These are phyloP conservation scores for Syngnathus floridae DNA, from an alignment of 2,113 vertebrate species.

Conservation along the genomic window DNA sequence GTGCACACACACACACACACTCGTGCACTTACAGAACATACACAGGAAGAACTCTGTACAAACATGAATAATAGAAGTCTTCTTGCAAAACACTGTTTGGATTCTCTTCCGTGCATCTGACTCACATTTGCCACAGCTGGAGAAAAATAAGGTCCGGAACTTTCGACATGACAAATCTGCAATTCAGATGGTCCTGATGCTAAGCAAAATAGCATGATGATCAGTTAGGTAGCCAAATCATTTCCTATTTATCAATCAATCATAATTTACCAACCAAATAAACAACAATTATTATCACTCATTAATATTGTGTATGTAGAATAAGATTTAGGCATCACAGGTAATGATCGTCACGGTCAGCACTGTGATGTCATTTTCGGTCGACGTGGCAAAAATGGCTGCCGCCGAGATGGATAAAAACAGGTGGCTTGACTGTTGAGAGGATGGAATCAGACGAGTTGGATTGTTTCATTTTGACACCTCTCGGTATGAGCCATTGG, in stretches of 20 bases:
- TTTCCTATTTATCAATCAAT: too few relatives aligned
- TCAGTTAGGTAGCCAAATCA: neutral
- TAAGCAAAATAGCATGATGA: neutral
- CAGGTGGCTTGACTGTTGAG: too few relatives aligned
- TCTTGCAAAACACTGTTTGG: slow-evolving; percentile 47
- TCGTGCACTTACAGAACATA: neutral
- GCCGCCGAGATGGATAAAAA: too few relatives aligned
- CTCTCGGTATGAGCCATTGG: neutral
- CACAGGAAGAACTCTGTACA: slow-evolving; percentile 3
- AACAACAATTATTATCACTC: too few relatives aligned
- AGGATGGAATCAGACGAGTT: too few relatives aligned
- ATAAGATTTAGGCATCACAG: too few relatives aligned
- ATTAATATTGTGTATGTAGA: too few relatives aligned
- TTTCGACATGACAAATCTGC: neutral
- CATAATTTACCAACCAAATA: too few relatives aligned
- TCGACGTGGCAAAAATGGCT: too few relatives aligned
- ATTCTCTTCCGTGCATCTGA: slow-evolving; percentile 25
- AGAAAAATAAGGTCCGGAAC: neutral
- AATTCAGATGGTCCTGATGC: neutral
- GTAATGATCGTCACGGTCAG: too few relatives aligned
- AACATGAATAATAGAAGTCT: slow-evolving; percentile 2
- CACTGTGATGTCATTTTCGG: too few relatives aligned
- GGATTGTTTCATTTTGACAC: too few relatives aligned
- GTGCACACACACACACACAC: slow-evolving; percentile 9
- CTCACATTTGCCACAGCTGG: slow-evolving; percentile 2